Conservation (phyloP, 1,140 invertebrate species). For the Listronotus bonariensis region DNA sequence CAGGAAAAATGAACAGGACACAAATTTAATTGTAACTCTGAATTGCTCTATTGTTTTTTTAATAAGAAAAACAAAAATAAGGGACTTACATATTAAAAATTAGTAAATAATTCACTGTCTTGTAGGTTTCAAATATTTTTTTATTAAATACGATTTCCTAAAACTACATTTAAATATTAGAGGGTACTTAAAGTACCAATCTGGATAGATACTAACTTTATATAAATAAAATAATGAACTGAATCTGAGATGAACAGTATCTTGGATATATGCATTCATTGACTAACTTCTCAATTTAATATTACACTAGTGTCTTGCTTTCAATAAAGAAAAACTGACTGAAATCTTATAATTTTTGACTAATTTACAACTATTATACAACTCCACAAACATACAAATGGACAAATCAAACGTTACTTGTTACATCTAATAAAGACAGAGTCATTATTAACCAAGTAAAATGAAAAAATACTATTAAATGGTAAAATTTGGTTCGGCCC, state of each 20-base stretch:
- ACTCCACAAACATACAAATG: constrained; percentile 22
- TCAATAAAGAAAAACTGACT: constrained; percentile 7
- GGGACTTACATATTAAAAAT: neutral
- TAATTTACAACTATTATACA: constrained; percentile 29
- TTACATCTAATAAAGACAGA: constrained; percentile 18
- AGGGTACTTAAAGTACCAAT: constrained; percentile 27
- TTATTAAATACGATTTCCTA: constrained; percentile 30
- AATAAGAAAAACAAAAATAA: constrained; percentile 6
- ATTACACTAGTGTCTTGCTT: constrained; percentile 22
- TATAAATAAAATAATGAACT: constrained; percentile 27
- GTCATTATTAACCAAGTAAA: constrained; percentile 20
- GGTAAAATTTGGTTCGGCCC: constrained; percentile 15
- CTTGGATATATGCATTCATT: neutral
- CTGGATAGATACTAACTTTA: constrained; percentile 21
- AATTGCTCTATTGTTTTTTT: neutral
- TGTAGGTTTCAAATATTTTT: constrained; percentile 20
- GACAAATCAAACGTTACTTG: constrained; percentile 24
- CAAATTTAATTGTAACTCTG: neutral
- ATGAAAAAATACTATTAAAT: constrained; percentile 7
- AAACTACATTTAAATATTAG: constrained; percentile 29
- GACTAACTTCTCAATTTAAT: constrained; percentile 3
- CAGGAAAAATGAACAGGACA: constrained; percentile 28
- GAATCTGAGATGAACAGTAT: constrained; percentile 6
- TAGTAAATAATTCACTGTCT: constrained; percentile 13
- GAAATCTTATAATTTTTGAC: constrained; percentile 23